Percentiles rank a stretch among this genome's conserved stretches.
Conservation (phyloP, 2,888 invertebrate genomes). For the Cephus pulcher region DNA sequence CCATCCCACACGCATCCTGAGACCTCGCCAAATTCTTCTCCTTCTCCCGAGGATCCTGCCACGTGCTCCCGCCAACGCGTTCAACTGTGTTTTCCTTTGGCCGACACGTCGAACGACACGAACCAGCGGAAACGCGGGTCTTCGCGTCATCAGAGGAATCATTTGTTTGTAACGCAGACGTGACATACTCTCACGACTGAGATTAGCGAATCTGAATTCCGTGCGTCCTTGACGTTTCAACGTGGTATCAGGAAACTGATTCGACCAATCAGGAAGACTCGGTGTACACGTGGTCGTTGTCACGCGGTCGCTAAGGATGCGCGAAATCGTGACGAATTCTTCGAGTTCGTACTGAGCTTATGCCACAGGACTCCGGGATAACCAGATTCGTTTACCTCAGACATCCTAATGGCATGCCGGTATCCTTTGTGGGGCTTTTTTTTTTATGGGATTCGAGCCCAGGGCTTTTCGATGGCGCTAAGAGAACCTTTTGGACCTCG, state of each 20-base stretch:
- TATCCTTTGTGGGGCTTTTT: neutral
- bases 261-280: neutral
- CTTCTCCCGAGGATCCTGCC: neutral
- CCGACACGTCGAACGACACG: neutral
- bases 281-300: conserved; percentile 45
- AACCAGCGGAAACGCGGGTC: neutral
- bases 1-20: neutral
- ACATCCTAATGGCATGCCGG: neutral
- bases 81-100: neutral
- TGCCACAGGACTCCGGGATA: neutral
- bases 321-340: neutral
- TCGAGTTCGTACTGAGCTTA: neutral
- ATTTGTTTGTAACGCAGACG: neutral
- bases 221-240: conserved; percentile 8
- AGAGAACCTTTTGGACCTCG: neutral
- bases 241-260: neutral
- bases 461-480: neutral
- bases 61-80: neutral
- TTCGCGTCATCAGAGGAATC: neutral
- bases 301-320: conserved; percentile 18
- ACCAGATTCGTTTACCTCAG: neutral
- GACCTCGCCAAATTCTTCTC: neutral
- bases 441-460: neutral
- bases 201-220: conserved; percentile 24
- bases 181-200: conserved; percentile 9